Conservation (phyloP, 2,888 invertebrate genomes). For the Thereva unica region DNA sequence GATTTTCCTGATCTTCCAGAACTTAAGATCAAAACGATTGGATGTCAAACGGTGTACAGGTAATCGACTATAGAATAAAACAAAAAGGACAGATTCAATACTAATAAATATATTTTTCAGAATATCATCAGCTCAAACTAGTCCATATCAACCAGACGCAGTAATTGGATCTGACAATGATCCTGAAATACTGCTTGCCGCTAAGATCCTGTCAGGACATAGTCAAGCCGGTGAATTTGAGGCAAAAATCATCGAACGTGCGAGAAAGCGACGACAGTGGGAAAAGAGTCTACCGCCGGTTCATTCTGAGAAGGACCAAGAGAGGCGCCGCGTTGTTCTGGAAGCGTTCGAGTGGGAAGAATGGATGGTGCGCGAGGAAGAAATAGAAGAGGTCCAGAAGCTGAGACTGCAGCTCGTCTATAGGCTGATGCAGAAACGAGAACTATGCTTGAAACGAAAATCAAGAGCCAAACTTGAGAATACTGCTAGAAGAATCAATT, state of each 20-base stretch:
- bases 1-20: not conserved
- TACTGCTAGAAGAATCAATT: slow-evolving; percentile 60
- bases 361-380: slow-evolving; percentile 81
- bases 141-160: slow-evolving; percentile 51
- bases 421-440: slow-evolving; percentile 52
- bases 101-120: slow-evolving; percentile 43
- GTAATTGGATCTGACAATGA: slow-evolving; percentile 46
- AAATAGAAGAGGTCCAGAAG: slow-evolving; percentile 73
- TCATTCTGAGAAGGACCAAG: slow-evolving; percentile 62
- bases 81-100: not conserved
- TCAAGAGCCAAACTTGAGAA: slow-evolving; percentile 60
- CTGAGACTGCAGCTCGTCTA: slow-evolving; percentile 63
- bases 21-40: slow-evolving; percentile 28
- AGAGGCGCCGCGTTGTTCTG: slow-evolving; percentile 67
- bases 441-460: slow-evolving; percentile 43
- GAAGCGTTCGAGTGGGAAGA: slow-evolving; percentile 80
- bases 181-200: slow-evolving; percentile 51
- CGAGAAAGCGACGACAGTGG: slow-evolving; percentile 69
- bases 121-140: slow-evolving; percentile 56
- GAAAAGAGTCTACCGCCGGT: slow-evolving; percentile 64
- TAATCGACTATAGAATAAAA: slow-evolving; percentile 1
- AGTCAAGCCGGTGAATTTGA: slow-evolving; percentile 54
- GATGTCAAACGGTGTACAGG: slow-evolving; percentile 40
- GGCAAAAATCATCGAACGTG: slow-evolving; percentile 67
- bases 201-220: slow-evolving; percentile 49